Base-by-base conservation (phyloP, 2,113 vertebrate species). In the Cololabis saira region DNA sequence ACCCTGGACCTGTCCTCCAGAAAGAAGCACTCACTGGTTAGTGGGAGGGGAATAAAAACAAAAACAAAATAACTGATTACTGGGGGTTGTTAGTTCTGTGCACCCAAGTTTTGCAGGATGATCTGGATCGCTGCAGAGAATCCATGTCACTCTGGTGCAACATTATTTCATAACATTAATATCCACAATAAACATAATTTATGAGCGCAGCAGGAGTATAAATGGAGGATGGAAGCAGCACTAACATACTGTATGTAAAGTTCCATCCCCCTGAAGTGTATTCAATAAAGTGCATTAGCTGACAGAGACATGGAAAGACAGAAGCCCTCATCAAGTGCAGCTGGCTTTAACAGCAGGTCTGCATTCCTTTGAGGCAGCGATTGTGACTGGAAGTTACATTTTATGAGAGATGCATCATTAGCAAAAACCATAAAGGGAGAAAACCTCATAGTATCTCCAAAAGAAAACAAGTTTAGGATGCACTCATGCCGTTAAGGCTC, bases 11-110 rank as follows among this genome's bases (percentile, higher is more conserved):
- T 98, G 71, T 98, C 97, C 49, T 96, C 97, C 78, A 93, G 97
- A 71, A 99, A 98, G 93, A 99, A 99, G 81, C 98, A 99, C 89
- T 99, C 98, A 1, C 81, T 99, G 95, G 98, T 98, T 71, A 93
- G 96, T 95, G 80, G 70, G 6, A 24, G 6, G 11, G 10, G 41
- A 52, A 50, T 49, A 48, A 70, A 59, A 45, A 8, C 7, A 47
- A 10, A 47, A n/a, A 47, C 6, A n/a, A 14, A 61, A 57, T 44
- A 55, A 27, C 27, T 21, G 59, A 68, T 40, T 59, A 24, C 67
- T 17, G 49, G 30, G 30, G 18, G n/a, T 44, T 59, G 52, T 72
- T 77, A 55, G 45, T 62, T 71, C 64, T 58, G 13, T 12, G 13
- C 22, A 47, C 55, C 43, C 42, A 58, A 11, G 9, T 12, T 57